Conservation (phyloP, 2,888 invertebrate species). For the Morpho helenor region DNA sequence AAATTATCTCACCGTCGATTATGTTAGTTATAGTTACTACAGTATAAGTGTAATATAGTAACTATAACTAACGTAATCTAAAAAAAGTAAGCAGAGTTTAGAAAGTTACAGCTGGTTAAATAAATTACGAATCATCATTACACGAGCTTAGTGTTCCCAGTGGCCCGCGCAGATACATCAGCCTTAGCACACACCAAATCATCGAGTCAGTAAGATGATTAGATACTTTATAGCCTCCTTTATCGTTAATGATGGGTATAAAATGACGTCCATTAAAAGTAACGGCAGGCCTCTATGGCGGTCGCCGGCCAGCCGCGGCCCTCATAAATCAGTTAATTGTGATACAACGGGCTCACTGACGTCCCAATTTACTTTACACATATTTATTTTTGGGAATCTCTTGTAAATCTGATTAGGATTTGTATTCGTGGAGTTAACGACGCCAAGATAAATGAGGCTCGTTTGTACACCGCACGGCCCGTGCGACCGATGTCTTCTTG, state of each 20-base stretch:
- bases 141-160: slow-evolving; percentile 16
- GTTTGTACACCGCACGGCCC: slow-evolving; percentile 12
- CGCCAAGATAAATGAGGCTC: slow-evolving; percentile 22
- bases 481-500: slow-evolving; percentile 1
- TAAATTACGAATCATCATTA: slow-evolving; percentile 22
- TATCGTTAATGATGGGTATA: slow-evolving; percentile 29
- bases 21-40: background rate
- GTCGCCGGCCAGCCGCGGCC: slow-evolving; percentile 10
- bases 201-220: slow-evolving; percentile 17
- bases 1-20: background rate
- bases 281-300: slow-evolving; percentile 21
- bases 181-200: slow-evolving; percentile 13
- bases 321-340: slow-evolving; percentile 23
- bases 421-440: slow-evolving; percentile 21
- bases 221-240: slow-evolving; percentile 27
- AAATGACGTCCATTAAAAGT: slow-evolving; percentile 28
- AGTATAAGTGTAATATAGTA: too few relatives aligned
- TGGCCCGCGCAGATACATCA: slow-evolving; percentile 21
- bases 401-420: slow-evolving; percentile 26
- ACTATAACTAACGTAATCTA: background rate
- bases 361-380: slow-evolving; percentile 26
- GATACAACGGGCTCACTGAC: slow-evolving; percentile 12
- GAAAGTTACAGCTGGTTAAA: slow-evolving; percentile 5
- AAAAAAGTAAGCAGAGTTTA: slow-evolving; percentile 5
- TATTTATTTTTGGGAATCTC: slow-evolving; percentile 26